phyloP scores from a whole-genome alignment of 2,888 invertebrate species.

The Eristalis intricaria region DNA sequence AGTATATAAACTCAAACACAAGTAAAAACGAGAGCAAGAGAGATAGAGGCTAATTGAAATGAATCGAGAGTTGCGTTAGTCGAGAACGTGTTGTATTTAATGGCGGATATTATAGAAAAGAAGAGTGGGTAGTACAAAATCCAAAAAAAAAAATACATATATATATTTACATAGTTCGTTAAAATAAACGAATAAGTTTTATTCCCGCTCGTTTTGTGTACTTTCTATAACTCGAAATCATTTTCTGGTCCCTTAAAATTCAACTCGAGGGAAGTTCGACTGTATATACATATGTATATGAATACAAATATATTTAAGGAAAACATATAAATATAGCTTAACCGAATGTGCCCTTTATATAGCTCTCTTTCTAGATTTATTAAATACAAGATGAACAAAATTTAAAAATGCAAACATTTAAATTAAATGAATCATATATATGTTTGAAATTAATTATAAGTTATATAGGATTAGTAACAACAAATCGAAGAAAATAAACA shows the following conservation, averaged over 20 bases:
- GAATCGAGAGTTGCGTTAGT: too few relatives aligned
- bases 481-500: constrained; percentile 33
- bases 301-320: constrained; percentile 74
- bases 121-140: too few relatives aligned
- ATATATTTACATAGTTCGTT: constrained; percentile 55
- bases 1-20: too few relatives aligned
- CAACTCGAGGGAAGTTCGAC: too few relatives aligned
- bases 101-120: too few relatives aligned
- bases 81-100: too few relatives aligned
- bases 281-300: constrained; percentile 36
- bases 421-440: constrained; percentile 53
- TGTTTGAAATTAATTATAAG: constrained; percentile 59
- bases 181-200: constrained; percentile 26
- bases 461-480: constrained; percentile 57
- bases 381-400: constrained; percentile 70
- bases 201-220: too few relatives aligned
- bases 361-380: constrained; percentile 81
- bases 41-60: too few relatives aligned
- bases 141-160: too few relatives aligned
- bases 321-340: constrained; percentile 80
- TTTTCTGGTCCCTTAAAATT: too few relatives aligned
- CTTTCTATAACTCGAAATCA: too few relatives aligned
- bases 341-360: constrained; percentile 82
- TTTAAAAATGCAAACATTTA: constrained; percentile 36
- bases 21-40: too few relatives aligned